Evolutionary conservation across 2,113 vertebrate species (phyloP).

Genomic region (rat (Rattus norvegicus)): DNA sequence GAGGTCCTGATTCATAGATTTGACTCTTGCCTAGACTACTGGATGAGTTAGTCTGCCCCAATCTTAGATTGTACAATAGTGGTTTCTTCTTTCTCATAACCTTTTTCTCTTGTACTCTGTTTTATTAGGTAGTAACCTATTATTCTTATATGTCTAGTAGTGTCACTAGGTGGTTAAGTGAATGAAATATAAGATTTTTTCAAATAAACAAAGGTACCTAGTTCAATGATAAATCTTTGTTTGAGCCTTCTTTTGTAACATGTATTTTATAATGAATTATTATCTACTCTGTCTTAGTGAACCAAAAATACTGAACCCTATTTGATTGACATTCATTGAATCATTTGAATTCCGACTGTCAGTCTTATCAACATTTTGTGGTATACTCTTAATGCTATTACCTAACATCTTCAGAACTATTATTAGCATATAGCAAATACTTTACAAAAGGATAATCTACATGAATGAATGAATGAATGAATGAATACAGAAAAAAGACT

Average conservation of each 20-base stretch:
- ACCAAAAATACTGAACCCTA: constrained; percentile 33
- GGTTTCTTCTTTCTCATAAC: neutral
- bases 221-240: constrained; percentile 41
- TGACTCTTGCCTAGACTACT: neutral
- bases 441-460: constrained; percentile 15
- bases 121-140: neutral
- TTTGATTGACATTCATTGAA: neutral
- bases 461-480: neutral
- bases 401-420: neutral
- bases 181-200: constrained; percentile 28
- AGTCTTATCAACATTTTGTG: constrained; percentile 9
- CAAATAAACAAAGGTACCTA: constrained; percentile 30
- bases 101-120: neutral
- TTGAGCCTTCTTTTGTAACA: constrained; percentile 50
- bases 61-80: constrained; percentile 26
- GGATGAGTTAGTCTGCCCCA: neutral
- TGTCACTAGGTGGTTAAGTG: constrained; percentile 26
- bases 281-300: neutral
- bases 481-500: neutral
- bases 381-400: neutral
- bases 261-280: constrained; percentile 13
- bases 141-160: neutral
- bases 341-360: neutral
- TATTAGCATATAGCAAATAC: neutral
- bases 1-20: neutral